Base-by-base conservation (phyloP, 30 jellyfish, hydroid and myxozoan genomes). In the Aurelia coerulea region DNA sequence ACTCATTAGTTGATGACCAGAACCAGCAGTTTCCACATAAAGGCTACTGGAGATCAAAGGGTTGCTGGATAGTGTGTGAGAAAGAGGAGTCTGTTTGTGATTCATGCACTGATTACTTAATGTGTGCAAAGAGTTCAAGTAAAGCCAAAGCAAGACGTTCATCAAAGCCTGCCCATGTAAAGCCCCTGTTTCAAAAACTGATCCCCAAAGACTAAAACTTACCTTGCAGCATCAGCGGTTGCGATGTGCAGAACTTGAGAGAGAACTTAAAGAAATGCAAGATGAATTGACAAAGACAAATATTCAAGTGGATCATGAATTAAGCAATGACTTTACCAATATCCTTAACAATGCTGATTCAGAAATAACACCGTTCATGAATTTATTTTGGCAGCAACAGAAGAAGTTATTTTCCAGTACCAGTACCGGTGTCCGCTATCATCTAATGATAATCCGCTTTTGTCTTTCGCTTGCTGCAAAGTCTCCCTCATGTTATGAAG, bases 401-500 rank as follows among this genome's bases (percentile, higher is more conserved):
- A 68, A 80, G 37, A 68, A 80, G 62, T 54, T 83, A 33, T 51
- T 56, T 19, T 14, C 67, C 50, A 83, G 73, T 15, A 56, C 68
- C 62, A 51, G 41, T 10, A 65, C 68, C 15, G 87, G 92, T 18
- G 65, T 53, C 39, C 37, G 74, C 6, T 81, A 65, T 81, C 87
- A 81, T 51, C 87, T 79, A 46, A 81, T 81, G 88, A 49, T 83
- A 52, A 68, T 83, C 32, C 76, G 92, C 53, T 83, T 13, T 52
- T 83, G 88, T 60, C 88, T 83, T 2, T 83, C 92, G 32, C 78
- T 83, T 33, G 77, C 78, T 42, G 68, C 88, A 29, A 83, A 83
- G 69, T 83, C 92, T 19, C 88, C 88, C 19, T 83, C 92, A 17
- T 83, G 92, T 56, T 83, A 83, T 83, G 92, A 83, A n/a, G 88